A percentile compares a stretch with the other conserved stretches of the same genome.
phyloP scores from a whole-genome alignment of 1,140 invertebrate species.

The Laodelphax striatellus region DNA sequence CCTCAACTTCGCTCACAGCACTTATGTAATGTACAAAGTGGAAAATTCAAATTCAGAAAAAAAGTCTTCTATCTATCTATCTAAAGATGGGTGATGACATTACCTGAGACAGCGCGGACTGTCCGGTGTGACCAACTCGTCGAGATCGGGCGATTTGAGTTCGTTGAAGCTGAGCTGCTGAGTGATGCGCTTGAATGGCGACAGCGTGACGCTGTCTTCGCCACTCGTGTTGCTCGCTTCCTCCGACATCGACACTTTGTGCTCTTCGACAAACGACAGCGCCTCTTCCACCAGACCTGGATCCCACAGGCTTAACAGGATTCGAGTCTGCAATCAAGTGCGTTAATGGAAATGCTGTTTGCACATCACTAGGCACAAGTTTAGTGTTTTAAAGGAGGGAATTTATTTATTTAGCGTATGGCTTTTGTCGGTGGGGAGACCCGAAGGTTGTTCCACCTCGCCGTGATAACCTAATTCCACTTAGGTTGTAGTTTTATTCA shows the following conservation, averaged over 20 bases:
- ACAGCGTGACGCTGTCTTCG: slow-evolving; percentile 33
- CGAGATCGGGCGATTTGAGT: slow-evolving; percentile 52
- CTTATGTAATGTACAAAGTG: too few species aligned
- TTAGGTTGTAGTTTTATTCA: too few species aligned
- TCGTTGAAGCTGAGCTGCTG: slow-evolving; percentile 60
- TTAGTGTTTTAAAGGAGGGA: too few species aligned
- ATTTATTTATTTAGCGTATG: too few species aligned
- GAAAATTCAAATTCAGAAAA: too few species aligned
- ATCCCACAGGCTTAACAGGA: slow-evolving; percentile 70
- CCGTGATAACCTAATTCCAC: too few species aligned
- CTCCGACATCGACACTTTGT: slow-evolving; percentile 30
- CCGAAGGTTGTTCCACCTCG: too few species aligned
- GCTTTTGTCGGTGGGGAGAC: too few species aligned
- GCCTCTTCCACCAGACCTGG: slow-evolving; percentile 73
- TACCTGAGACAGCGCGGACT: slow-evolving; percentile 32
- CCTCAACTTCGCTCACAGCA: too few species aligned
- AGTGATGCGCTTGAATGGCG: slow-evolving; percentile 62
- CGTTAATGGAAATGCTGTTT: neutral
- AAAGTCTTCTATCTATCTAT: too few species aligned
- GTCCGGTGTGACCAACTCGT: slow-evolving; percentile 56
- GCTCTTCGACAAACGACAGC: slow-evolving; percentile 65
- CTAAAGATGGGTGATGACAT: too few species aligned
- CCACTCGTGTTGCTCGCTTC: neutral
- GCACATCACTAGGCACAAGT: neutral
- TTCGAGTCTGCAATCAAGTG: slow-evolving; percentile 42